Evolutionary conservation across 2,888 invertebrate species (phyloP).

Genomic region (Phengaris alcon): DNA sequence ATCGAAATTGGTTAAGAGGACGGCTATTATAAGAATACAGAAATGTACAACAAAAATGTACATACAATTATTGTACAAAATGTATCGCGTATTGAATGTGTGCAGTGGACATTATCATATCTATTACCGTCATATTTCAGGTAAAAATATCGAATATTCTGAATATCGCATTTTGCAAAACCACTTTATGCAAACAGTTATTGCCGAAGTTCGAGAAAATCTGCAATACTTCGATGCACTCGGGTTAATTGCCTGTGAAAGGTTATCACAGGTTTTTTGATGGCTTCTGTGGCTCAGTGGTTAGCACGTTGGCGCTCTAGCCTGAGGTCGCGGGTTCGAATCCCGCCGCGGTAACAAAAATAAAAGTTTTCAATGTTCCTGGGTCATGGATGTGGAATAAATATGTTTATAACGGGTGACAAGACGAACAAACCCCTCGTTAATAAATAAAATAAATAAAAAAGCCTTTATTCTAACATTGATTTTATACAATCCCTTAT

Average conservation of each 20-base stretch:
- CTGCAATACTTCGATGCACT: not conserved
- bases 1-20: not conserved
- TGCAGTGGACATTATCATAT: constrained; percentile 10
- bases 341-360: too few species aligned
- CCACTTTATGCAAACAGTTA: not conserved
- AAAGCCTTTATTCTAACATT: too few species aligned
- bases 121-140: constrained; percentile 14
- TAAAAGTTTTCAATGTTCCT: too few species aligned
- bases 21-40: not conserved
- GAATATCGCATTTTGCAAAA: constrained; percentile 5
- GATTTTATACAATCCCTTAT: too few species aligned
- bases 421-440: too few species aligned
- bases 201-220: constrained; percentile 1
- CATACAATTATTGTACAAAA: constrained; percentile 12
- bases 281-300: too few species aligned
- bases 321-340: too few species aligned
- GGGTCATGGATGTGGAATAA: too few species aligned
- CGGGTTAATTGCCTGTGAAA: not conserved
- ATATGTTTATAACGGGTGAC: too few species aligned
- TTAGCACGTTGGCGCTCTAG: too few species aligned
- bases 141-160: constrained; percentile 7
- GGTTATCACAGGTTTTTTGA: not conserved
- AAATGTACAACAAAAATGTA: not conserved
- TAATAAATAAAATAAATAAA: too few species aligned
- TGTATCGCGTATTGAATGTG: not conserved